Evolutionary conservation across 2,888 invertebrate species (phyloP).

Genomic region (Sinotaia quadrata): DNA sequence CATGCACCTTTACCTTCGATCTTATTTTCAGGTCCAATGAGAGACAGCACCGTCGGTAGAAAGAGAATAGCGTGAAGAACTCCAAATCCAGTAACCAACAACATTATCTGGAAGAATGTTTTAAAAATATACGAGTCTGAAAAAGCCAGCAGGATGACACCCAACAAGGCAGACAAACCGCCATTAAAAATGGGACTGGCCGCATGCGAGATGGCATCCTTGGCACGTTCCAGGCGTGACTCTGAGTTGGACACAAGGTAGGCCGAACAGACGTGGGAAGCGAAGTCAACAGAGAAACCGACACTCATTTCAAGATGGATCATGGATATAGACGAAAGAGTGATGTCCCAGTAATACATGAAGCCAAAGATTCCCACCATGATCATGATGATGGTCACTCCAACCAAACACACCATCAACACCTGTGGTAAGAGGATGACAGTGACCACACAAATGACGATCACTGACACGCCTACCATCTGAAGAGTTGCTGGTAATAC

Average conservation of each 20-base stretch:
- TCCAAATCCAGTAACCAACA: conserved; percentile 50
- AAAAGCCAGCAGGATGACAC: conserved; percentile 44
- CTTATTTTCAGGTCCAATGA: conserved; percentile 35
- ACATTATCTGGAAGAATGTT: conserved; percentile 54
- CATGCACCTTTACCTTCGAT: too few relatives aligned
- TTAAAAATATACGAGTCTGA: conserved; percentile 51
- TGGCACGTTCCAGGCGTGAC: conserved; percentile 34
- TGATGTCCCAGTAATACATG: conserved; percentile 52
- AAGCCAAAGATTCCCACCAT: conserved; percentile 61
- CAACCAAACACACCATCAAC: conserved; percentile 53
- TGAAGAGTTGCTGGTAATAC: conserved; percentile 58
- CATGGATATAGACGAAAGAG: conserved; percentile 60
- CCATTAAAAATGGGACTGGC: conserved; percentile 55
- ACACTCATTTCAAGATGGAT: conserved; percentile 61
- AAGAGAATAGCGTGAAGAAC: conserved; percentile 48
- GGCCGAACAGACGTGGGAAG: conserved; percentile 54
- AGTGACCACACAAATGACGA: conserved; percentile 57
- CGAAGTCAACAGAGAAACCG: conserved; percentile 61
- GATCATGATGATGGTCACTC: conserved; percentile 56
- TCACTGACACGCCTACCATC: conserved; percentile 60
- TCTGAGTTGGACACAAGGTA: conserved; percentile 41
- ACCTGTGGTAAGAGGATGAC: conserved; percentile 62
- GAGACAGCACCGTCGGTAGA: conserved; percentile 47
- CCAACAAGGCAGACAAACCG: conserved; percentile 50
- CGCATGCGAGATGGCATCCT: conserved; percentile 41